Conservation (phyloP, 2,797 vertebrate genomes). For the Menidia menidia region DNA sequence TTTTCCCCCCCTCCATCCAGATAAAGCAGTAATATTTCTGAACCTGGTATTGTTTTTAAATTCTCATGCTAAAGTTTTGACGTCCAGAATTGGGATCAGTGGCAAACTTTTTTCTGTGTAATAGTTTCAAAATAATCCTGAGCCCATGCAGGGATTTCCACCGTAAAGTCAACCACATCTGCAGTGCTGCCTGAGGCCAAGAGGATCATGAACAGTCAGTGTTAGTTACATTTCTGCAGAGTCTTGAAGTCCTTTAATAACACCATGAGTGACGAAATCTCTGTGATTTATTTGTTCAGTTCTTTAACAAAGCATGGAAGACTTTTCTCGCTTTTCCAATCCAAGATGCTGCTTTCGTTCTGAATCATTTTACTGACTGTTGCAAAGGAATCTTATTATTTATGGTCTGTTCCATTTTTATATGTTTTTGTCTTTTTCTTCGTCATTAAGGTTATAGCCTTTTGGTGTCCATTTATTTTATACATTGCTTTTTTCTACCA, state of each 20-base stretch:
- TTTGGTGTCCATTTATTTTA: neutral
- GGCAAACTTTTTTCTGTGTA: neutral
- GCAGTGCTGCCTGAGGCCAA: too few relatives aligned
- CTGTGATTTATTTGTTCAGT: neutral
- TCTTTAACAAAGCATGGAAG: neutral
- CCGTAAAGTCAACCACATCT: neutral
- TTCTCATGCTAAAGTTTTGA: neutral
- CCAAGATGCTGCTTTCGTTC: neutral
- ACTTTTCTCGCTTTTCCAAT: neutral
- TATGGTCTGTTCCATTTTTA: neutral
- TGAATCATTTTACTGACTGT: neutral
- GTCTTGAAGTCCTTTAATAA: neutral
- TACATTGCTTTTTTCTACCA: neutral
- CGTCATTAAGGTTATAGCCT: neutral
- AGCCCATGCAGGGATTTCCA: neutral
- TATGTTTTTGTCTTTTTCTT: neutral
- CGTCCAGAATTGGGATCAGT: neutral
- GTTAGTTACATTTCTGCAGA: neutral
- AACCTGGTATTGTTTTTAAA: neutral
- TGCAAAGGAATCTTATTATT: neutral
- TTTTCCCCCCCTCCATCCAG: too few relatives aligned
- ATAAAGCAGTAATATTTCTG: neutral
- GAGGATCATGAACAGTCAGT: too few relatives aligned
- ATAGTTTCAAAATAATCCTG: neutral
- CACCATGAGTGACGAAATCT: neutral